Conservation (phyloP, 2,888 invertebrate species). For the Acanthosepion pharaonis region DNA sequence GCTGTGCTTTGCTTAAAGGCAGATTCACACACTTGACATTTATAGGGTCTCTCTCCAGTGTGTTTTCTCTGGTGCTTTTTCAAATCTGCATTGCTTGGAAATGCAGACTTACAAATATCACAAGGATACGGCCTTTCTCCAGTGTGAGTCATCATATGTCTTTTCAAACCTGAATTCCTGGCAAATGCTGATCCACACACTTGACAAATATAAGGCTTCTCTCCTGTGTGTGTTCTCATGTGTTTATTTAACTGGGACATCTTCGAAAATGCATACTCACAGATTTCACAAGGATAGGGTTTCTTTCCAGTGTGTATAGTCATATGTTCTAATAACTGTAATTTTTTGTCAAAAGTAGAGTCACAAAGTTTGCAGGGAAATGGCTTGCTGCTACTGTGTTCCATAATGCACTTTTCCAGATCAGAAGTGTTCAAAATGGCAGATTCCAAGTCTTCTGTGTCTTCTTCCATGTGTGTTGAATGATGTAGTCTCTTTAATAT, state of each 20-base stretch:
- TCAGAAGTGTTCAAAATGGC: too few relatives aligned
- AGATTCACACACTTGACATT: slow-evolving; percentile 56
- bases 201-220: slow-evolving; percentile 51
- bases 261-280: slow-evolving; percentile 50
- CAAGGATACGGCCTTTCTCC: slow-evolving; percentile 53
- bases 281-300: slow-evolving; percentile 50
- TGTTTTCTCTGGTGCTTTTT: slow-evolving; percentile 56
- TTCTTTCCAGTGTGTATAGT: not conserved
- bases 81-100: slow-evolving; percentile 50
- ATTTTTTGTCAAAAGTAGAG: too few relatives aligned
- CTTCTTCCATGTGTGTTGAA: too few relatives aligned
- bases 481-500: too few relatives aligned
- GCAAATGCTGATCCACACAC: slow-evolving; percentile 51
- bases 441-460: too few relatives aligned
- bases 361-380: too few relatives aligned
- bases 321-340: too few relatives aligned
- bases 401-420: too few relatives aligned
- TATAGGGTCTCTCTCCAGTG: slow-evolving; percentile 55
- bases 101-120: slow-evolving; percentile 51
- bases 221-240: slow-evolving; percentile 51
- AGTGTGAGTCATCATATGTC: slow-evolving; percentile 51
- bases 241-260: slow-evolving; percentile 51
- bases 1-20: slow-evolving; percentile 56
- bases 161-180: slow-evolving; percentile 50
- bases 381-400: too few relatives aligned